Evolutionary conservation across 1,140 invertebrate genomes (phyloP), one percentile per base, ranked within the genome.

Genomic region (Drepana arcuata): DNA sequence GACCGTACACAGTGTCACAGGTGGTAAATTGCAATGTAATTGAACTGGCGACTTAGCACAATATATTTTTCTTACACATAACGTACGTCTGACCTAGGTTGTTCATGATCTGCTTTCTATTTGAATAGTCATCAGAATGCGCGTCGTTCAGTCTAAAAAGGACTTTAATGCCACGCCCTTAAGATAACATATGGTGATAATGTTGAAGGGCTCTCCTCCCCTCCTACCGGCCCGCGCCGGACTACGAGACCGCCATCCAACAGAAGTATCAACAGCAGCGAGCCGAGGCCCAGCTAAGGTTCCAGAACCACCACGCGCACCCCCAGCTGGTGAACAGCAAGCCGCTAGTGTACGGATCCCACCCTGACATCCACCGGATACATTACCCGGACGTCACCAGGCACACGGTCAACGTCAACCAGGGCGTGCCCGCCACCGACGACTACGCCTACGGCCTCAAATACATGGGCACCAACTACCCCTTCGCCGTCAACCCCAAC

Each of bases 201-300:
- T n/a, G n/a, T n/a, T n/a, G 24, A 62, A 87, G 86, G 48, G 90
- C 92, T 4, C 85, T 95, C 41, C 73, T 97, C 10, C 95, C 95
- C 0, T 93, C 92, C 0, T 98, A 98, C 72, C 88, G 95, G 18
- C 93, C 92, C 13, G 94, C 95, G 1, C 96, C 96, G 0, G 95
- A 97, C 74, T 98, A 98, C 69, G 94, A 97, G 64, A 95, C 94
- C 0, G 95, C 96, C 3, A 88, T 98, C 27, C 92, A 93, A 71
- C 89, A 93, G 63, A 93, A 92, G 56, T 92, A 92, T 63, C 83
- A 86, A 34, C 72, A 84, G 15, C 73, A 79, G 34, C 34, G 73
- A 9, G 56, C 71, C 1, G 73, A 79, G 25, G 68, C 69, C 0
- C 78, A 77, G 33, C 57, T 84, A 2, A 64, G 77, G 7, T 80